phyloP scores from a whole-genome alignment of 2,797 vertebrate genomes.

The Microhierax caerulescens region DNA sequence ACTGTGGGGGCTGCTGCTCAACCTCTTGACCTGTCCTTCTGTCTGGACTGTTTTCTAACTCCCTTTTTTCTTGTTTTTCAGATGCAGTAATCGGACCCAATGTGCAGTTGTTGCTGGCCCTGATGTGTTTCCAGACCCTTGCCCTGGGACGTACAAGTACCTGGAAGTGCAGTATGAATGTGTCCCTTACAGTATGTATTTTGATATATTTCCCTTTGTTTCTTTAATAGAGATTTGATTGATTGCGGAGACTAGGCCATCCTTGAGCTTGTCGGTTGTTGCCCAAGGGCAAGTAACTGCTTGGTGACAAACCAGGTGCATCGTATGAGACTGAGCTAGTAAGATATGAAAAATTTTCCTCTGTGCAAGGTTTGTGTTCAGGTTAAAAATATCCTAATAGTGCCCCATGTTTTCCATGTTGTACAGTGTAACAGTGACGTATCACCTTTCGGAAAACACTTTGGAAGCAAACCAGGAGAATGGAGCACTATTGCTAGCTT shows the following conservation, averaged over 20 bases:
- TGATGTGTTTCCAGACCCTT: constrained; percentile 95
- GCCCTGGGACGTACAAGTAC: constrained; percentile 97
- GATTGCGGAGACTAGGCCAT: not conserved
- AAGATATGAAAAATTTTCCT: not conserved
- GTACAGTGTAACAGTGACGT: not conserved
- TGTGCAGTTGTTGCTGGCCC: constrained; percentile 96
- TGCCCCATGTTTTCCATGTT: not conserved
- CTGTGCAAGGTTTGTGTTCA: not conserved
- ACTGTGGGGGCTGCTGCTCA: rapidly evolving
- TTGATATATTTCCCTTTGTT: not conserved
- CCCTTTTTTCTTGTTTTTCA: constrained; percentile 66
- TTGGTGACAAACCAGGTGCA: not conserved
- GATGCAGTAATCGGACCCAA: constrained; percentile 97
- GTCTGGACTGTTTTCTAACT: not conserved
- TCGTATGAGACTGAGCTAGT: not conserved
- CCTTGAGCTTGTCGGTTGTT: not conserved
- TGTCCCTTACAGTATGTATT: constrained; percentile 97
- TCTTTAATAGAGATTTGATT: not conserved
- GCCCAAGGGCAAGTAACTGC: not conserved
- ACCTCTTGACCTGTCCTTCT: not conserved
- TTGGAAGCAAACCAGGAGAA: not conserved
- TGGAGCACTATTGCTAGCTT: not conserved
- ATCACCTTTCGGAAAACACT: not conserved
- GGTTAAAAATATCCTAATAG: not conserved
- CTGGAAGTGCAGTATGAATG: constrained; percentile 98